Evolutionary conservation across 92 coral and sea anemone species (phyloP), one percentile per base, ranked within the genome.

Genomic region (Galaxea fascicularis): DNA sequence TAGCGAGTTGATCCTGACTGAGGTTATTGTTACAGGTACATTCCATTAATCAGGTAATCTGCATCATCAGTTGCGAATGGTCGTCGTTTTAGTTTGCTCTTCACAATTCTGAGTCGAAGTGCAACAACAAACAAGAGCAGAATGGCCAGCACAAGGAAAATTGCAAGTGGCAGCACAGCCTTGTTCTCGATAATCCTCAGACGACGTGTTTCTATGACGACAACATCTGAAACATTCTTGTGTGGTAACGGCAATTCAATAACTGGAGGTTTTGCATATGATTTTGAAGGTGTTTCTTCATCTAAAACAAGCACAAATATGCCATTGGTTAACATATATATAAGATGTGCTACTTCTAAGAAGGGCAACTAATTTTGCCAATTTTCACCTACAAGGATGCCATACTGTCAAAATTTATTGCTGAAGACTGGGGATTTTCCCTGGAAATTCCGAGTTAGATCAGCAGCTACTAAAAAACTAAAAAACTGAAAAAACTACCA

Each of bases 41-140:
- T 96, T 89, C 99, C 99, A 83, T 96, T 96, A 69, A 96, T 96
- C 18, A 96, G 94, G 73, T 96, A 96, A 86, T 96, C 99, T 56
- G 98, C 99, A 82, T 96, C 99, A 66, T 96, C 99, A 14, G 99
- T 96, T 0, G 98, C 98, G 87, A 96, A 96, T 77, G 99, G 94
- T 21, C 95, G 91, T 51, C 99, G 89, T 76, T 95, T 93, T 28
- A 95, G 65, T 51, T 93, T 89, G 84, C 93, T 96, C 83, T 93
- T 96, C 72, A 92, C 92, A 12, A 94, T 85, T 79, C 98, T 89
- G 22, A 96, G 90, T 18, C 99, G 91, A 73, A 96, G 87, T 0
- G 93, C 96, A 10, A 96, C 96, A 18, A 92, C 95, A 78, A 96
- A 84, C 82, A 96, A 87, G 26, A 96, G 82, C 0, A 96, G 84